Conservation (phyloP, 2,797 vertebrate species). For the Poecile montanus region DNA sequence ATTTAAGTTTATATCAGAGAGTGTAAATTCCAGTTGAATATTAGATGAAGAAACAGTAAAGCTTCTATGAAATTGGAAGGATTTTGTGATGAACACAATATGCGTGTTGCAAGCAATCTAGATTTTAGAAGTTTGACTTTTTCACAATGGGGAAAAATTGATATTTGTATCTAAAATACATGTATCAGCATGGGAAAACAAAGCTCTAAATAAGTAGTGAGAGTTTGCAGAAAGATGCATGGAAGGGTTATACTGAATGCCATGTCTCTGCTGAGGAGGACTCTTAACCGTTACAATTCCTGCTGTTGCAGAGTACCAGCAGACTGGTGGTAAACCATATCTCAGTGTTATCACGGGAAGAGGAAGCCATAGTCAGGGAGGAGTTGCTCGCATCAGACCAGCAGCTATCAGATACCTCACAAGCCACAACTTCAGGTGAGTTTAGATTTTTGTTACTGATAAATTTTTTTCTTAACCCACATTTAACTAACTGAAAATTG, state of each 20-base stretch:
- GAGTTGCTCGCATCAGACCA: slow-evolving; percentile 94
- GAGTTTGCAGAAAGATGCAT: neutral
- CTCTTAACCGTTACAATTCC: slow-evolving; percentile 47
- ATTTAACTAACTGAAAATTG: slow-evolving; percentile 49
- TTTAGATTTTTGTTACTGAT: slow-evolving; percentile 50
- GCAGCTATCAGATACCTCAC: slow-evolving; percentile 95
- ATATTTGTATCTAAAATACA: neutral
- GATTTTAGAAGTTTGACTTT: neutral
- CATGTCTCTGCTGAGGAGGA: neutral
- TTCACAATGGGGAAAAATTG: neutral
- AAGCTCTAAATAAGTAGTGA: neutral
- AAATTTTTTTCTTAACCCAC: neutral
- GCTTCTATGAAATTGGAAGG: neutral
- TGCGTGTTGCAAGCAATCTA: neutral
- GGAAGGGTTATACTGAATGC: neutral
- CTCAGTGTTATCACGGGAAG: slow-evolving; percentile 96
- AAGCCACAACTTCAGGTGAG: slow-evolving; percentile 89
- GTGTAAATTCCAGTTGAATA: neutral
- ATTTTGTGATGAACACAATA: neutral
- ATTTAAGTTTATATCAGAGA: neutral
- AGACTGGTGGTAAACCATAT: slow-evolving; percentile 86
- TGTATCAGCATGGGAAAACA: neutral
- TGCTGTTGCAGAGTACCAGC: slow-evolving; percentile 84
- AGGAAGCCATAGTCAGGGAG: slow-evolving; percentile 97
- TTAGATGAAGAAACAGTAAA: neutral